Percentiles rank a stretch among this genome's conserved stretches.
Conservation (phyloP, 2,113 vertebrate species). For the Chunga burmeisteri region DNA sequence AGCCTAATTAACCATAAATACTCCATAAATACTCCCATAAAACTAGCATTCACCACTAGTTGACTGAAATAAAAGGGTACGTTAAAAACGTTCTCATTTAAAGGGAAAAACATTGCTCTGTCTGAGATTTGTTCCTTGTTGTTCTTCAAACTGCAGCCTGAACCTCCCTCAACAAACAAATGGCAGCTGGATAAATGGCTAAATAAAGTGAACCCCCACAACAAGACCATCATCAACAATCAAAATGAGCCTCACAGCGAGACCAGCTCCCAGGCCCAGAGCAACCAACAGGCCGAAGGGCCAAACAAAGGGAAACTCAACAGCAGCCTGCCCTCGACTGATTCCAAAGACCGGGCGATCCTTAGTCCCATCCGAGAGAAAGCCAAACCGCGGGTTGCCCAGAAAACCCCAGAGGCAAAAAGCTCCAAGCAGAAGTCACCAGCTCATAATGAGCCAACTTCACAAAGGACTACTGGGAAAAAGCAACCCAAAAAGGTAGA, state of each 20-base stretch:
- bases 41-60: conserved; percentile 42
- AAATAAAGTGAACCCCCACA: conserved; percentile 95
- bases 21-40: conserved; percentile 62
- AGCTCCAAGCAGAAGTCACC: conserved; percentile 89
- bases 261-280: conserved; percentile 73
- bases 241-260: conserved; percentile 86
- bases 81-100: not conserved
- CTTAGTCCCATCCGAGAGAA: conserved; percentile 87
- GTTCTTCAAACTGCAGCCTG: conserved; percentile 78
- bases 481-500: conserved; percentile 91
- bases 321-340: conserved; percentile 63
- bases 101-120: conserved; percentile 1
- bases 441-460: conserved; percentile 78
- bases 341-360: conserved; percentile 80
- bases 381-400: conserved; percentile 84
- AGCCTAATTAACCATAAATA: conserved; percentile 72
- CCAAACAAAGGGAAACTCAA: conserved; percentile 81
- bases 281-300: conserved; percentile 71
- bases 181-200: conserved; percentile 97
- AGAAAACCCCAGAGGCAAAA: conserved; percentile 87
- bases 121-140: conserved; percentile 8
- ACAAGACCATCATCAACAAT: conserved; percentile 87
- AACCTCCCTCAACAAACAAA: conserved; percentile 91
- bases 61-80: conserved; percentile 47
- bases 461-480: conserved; percentile 87